Evolutionary conservation across 2,888 invertebrate species (phyloP), one percentile per base, ranked within the genome.

Genomic region (Bimastos eiseni): DNA sequence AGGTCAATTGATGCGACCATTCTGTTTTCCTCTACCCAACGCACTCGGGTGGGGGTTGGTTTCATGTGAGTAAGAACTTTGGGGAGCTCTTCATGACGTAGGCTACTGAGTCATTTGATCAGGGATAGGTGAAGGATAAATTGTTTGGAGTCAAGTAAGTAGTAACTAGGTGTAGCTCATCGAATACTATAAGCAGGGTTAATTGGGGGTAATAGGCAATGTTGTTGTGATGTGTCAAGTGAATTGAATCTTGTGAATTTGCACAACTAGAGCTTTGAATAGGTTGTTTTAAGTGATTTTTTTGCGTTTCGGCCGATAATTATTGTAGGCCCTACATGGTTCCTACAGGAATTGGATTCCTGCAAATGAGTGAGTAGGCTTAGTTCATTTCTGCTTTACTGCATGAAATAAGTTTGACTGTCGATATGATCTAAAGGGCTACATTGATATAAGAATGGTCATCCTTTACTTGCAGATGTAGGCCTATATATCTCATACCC

Each of bases 11-110:
- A 30, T 70, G 70, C n/a, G 11, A 0, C 70, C 19, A 17, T 11
- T n/a, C n/a, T n/a, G n/a, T n/a, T n/a, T n/a, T n/a, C n/a, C 49
- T 49, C 24, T 49, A 49, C 70, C 5, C n/a, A 70, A 70, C 30
- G 70, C n/a, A 15, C n/a, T 70, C 11, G 0, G 70, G 30, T 70
- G 0, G 0, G 70, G 30, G 30, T n/a, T n/a, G 13, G 30, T 30
- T 70, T 70, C 70, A n/a, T 70, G n/a, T 70, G 70, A 70, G n/a
- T 70, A n/a, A 70, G 70, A n/a, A 70, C 70, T 70, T 55, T 70
- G 70, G 30, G 70, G 30, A 70, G 70, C 70, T 30, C n/a, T 30
- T 70, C 70, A n/a, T n/a, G n/a, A n/a, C 70, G 30, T 70, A n/a
- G 70, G n/a, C 70, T n/a, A 70, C 30, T 70, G 70, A 70, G 70